phyloP scores from a whole-genome alignment of 2,797 vertebrate species.

The Rhinoraja longicauda region DNA sequence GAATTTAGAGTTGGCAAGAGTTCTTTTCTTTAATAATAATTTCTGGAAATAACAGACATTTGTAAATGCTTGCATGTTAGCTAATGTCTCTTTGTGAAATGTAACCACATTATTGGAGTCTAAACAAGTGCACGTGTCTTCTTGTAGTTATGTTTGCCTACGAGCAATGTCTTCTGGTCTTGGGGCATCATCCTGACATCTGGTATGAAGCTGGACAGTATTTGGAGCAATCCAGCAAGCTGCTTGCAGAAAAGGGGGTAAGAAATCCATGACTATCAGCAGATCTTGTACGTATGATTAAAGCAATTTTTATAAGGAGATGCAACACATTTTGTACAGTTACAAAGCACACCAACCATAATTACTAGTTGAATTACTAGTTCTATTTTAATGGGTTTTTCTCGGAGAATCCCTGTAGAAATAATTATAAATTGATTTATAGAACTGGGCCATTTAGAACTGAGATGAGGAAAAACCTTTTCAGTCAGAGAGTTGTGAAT shows the following conservation, averaged over 20 bases:
- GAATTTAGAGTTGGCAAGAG: not conserved
- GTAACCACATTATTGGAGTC: not conserved
- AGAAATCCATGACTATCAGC: constrained; percentile 41
- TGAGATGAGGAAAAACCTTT: too few relatives aligned
- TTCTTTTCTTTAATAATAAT: not conserved
- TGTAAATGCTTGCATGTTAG: not conserved
- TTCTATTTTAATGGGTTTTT: not conserved
- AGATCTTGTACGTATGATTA: not conserved
- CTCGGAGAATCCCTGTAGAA: not conserved
- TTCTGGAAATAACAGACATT: not conserved
- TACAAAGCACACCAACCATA: not conserved
- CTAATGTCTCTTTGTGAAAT: not conserved
- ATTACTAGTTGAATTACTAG: not conserved
- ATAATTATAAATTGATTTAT: not conserved
- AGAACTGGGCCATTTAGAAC: not conserved
- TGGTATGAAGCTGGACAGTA: constrained; percentile 99
- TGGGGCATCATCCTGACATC: constrained; percentile 95
- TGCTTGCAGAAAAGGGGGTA: constrained; percentile 96
- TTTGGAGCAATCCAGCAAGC: constrained; percentile 95
- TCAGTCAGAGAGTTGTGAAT: too few relatives aligned
- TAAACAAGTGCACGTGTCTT: constrained; percentile 17
- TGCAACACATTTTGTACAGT: not conserved
- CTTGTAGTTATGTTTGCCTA: constrained; percentile 96
- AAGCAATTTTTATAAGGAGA: not conserved
- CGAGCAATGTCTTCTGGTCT: constrained; percentile 93